A percentile compares a stretch with the other conserved stretches of the same genome.
phyloP scores from a whole-genome alignment of 2,113 vertebrate species.

The Triplophysa dalaica region DNA sequence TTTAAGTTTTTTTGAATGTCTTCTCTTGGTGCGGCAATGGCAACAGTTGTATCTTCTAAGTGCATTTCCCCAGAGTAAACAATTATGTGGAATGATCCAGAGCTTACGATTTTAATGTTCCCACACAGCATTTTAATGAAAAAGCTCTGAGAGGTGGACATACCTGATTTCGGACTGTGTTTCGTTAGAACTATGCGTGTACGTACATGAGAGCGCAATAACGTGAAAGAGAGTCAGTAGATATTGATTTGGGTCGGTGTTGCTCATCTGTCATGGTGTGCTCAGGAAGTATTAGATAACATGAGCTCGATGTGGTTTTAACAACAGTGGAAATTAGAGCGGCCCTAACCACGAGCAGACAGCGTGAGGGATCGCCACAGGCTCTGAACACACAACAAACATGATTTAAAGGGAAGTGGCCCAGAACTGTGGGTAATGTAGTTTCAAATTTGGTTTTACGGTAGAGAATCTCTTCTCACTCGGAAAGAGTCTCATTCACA shows the following conservation, averaged over 20 bases:
- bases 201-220: background rate
- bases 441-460: background rate
- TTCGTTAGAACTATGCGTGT: background rate
- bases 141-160: slow-evolving; percentile 19
- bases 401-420: background rate
- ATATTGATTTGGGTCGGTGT: slow-evolving; percentile 46
- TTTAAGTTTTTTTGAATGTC: background rate
- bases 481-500: too few species aligned
- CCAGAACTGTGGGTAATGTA: background rate
- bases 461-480: background rate
- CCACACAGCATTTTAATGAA: slow-evolving; percentile 69
- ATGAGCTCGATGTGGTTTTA: slow-evolving; percentile 49
- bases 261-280: slow-evolving; percentile 38
- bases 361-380: slow-evolving; percentile 19
- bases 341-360: background rate
- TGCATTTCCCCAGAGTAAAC: slow-evolving; percentile 16
- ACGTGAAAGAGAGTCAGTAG: background rate
- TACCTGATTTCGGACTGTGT: background rate
- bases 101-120: slow-evolving; percentile 64
- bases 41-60: slow-evolving; percentile 17
- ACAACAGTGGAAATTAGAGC: slow-evolving; percentile 50
- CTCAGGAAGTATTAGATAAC: slow-evolving; percentile 52
- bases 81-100: slow-evolving; percentile 65
- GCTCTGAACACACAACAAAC: slow-evolving; percentile 9
- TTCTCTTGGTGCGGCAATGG: background rate